Base-by-base conservation (phyloP, 2,797 vertebrate species). In the Macropodus opercularis region DNA sequence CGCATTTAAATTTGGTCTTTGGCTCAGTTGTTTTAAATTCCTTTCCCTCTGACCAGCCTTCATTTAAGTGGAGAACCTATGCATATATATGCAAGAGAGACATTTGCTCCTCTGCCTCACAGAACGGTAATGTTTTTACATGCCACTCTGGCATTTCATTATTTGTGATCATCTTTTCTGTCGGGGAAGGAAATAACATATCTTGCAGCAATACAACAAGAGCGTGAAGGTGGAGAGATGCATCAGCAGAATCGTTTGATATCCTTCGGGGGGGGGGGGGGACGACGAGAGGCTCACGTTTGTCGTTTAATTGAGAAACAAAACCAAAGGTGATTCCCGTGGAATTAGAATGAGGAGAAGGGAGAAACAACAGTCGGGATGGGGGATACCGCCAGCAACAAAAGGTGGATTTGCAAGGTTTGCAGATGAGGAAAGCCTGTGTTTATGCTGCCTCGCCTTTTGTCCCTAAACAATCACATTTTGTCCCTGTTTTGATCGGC, bases 391-490 rank as follows among this genome's bases (percentile, higher is more conserved):
- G 6, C 7, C 13, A 43, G 43, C 31, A 77, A 73, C 49, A 68
- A 58, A 69, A 57, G 51, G 64, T 48, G 70, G 23, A 23, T 73
- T 72, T 63, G 53, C 22, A 31, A 39, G 29, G 32, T 66, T 75
- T 75, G 52, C 61, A 82, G 79, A 84, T 41, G 49, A 69, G 75
- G 46, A 48, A 48, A 60, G 34, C 32, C 35, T 34, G 32, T 71
- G 54, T 81, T 77, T 80, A 80, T 79, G 77, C 75, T 75, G 52
- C 81, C 38, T 29, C 13, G 58, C 69, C 56, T 73, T 60, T 60
- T 62, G 72, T 86, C 84, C 78, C 84, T 59, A 50, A 83, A 86
- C 85, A 85, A 85, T 88, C 84, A 77, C 38, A 73, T 72, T 84
- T 71, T 15, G 56, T 57, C 62, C 22, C 19, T 47, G 72, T 83